These are phyloP conservation scores for Cryptophagus acutangulus DNA, from an alignment of 2,888 invertebrate genomes.

Conservation along the genomic window DNA sequence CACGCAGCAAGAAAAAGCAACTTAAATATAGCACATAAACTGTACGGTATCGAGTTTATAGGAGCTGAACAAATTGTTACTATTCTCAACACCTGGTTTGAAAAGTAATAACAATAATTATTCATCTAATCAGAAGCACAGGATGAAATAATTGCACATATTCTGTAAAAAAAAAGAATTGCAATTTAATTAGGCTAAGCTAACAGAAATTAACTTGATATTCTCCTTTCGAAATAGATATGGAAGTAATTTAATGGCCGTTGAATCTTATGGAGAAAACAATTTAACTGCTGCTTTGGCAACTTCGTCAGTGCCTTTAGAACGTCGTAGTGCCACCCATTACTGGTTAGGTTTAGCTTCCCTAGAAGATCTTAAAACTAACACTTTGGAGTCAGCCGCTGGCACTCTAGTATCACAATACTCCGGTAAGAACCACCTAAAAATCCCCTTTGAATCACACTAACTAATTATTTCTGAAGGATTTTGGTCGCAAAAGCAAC, in stretches of 20 bases:
- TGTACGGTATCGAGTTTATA: conserved; percentile 21
- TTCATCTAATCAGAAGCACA: not conserved
- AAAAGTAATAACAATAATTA: no score
- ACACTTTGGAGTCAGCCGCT: conserved; percentile 90
- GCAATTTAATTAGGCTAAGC: not conserved
- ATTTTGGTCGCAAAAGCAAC: conserved; percentile 89
- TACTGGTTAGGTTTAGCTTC: conserved; percentile 91
- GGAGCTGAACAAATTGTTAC: conserved; percentile 28
- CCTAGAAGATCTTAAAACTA: conserved; percentile 85
- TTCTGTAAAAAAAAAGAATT: conserved; percentile 1
- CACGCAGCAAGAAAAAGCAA: no score
- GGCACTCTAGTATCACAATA: conserved; percentile 88
- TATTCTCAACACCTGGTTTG: no score
- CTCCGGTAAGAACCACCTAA: conserved; percentile 57
- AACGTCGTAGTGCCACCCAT: conserved; percentile 62
- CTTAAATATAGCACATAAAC: no score
- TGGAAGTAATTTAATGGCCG: conserved; percentile 89
- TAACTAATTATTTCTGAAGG: no score
- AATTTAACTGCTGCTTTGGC: conserved; percentile 83
- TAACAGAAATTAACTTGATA: not conserved
- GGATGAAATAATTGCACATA: conserved; percentile 2
- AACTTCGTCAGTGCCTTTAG: conserved; percentile 57
- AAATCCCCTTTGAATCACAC: conserved; percentile 6
- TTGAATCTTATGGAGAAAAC: conserved; percentile 87
- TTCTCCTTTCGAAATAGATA: conserved; percentile 60